A percentile compares a stretch with the other conserved stretches of the same genome.
These are phyloP conservation scores for Nowickia ferox DNA, from an alignment of 2,888 invertebrate species.

Conservation along the genomic window DNA sequence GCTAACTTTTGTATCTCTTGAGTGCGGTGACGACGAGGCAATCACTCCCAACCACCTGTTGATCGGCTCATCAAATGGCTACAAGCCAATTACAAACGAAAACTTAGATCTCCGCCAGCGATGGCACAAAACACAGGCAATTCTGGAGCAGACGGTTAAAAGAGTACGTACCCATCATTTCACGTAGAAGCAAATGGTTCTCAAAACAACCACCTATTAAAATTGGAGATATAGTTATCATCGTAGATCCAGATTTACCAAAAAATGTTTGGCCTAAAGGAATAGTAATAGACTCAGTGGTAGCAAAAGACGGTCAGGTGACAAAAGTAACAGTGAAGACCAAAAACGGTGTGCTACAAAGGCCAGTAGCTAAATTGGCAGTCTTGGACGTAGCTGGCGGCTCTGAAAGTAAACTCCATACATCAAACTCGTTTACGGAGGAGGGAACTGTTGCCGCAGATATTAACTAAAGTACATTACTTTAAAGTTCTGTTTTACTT, in stretches of 20 bases:
- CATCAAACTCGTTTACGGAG: conserved; percentile 40
- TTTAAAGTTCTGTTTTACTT: no score
- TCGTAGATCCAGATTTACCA: conserved; percentile 58
- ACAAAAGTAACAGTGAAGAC: conserved; percentile 50
- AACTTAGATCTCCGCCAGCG: conserved; percentile 55
- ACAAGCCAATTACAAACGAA: conserved; percentile 44
- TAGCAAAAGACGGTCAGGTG: conserved; percentile 62
- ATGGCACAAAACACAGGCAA: conserved; percentile 51
- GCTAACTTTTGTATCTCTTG: conserved; percentile 68
- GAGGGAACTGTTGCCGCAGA: conserved; percentile 58
- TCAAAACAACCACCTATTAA: neutral
- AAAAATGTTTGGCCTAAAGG: conserved; percentile 63
- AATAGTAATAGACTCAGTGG: conserved; percentile 28
- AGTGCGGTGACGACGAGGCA: conserved; percentile 66
- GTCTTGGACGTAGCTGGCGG: conserved; percentile 31
- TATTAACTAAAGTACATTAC: no score
- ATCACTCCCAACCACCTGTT: conserved; percentile 71
- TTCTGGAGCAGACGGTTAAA: conserved; percentile 44
- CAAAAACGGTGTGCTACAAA: conserved; percentile 22
- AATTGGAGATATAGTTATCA: conserved; percentile 28
- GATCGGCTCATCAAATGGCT: conserved; percentile 66
- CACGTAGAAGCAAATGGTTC: conserved; percentile 65
- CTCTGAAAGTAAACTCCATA: conserved; percentile 40
- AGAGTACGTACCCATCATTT: conserved; percentile 54
- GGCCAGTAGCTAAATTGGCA: no score